Base-by-base conservation (phyloP, 64 coral and sea anemone genomes). In the Catalaphyllia jardinei region DNA sequence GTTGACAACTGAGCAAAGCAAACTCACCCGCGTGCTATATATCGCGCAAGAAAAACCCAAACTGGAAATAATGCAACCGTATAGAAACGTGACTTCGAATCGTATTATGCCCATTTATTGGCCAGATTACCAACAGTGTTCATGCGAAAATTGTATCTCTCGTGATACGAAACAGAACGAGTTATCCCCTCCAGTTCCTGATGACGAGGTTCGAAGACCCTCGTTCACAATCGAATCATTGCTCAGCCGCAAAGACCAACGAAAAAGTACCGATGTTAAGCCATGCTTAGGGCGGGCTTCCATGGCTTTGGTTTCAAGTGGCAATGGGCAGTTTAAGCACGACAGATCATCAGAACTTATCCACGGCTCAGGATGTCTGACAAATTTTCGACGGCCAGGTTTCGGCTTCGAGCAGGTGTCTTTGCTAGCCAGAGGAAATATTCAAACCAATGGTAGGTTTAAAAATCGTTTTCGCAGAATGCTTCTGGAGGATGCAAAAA, bases 151-250 rank as follows among this genome's bases (percentile, higher is more conserved):
- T 39, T 85, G 81, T 29, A 24, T 71, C 22, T 71, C 62, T 29
- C 60, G 22, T 13, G 35, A 71, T 39, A 29, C 62, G 62, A 65
- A 65, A 3, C 62, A 4, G 65, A 69, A 69, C 65, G n/a, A 5
- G 22, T 4, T 11, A 10, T 69, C 65, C 65, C n/a, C 65, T n/a
- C 65, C 10, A 27, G 24, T 25, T 7, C 65, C 65, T 69, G n/a
- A n/a, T 10, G 19, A 8, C 9, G 63, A 71, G 2, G 24, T 19
- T 13, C 63, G 19, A 6, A 69, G 38, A 7, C 19, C 81, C 14
- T 85, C 81, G 8, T 85, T 85, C 14, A 71, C 81, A 18, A 85
- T 85, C n/a, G 81, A 85, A 28, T 69, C 81, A 4, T 19, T 85
- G 62, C 42, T 85, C 2, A 46, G 64, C 60, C 59, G 20, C 46